Evolutionary conservation across 2,113 vertebrate genomes (phyloP).

Genomic region (Uria lomvia): DNA sequence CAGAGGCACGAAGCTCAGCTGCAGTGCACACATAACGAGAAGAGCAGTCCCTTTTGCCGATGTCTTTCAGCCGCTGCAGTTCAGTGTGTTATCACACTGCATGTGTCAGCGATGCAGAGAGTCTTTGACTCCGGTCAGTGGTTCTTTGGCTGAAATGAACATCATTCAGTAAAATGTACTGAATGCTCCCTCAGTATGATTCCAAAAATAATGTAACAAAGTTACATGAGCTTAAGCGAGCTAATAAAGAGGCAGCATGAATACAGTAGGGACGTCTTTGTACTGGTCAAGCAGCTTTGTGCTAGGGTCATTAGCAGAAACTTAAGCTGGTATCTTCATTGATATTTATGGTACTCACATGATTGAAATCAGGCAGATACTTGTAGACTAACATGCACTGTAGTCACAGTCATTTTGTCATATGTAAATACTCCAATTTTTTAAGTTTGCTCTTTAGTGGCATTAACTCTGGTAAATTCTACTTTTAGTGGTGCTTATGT

Average conservation of each 20-base stretch:
- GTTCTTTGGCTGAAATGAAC: neutral
- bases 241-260: neutral
- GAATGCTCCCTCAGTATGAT: neutral
- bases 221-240: neutral
- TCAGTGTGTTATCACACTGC: neutral
- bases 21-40: fast-evolving
- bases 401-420: neutral
- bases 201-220: neutral
- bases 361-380: neutral
- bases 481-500: neutral
- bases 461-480: neutral
- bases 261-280: neutral
- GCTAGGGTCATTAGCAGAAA: neutral
- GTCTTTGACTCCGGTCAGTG: neutral
- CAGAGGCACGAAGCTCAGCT: neutral
- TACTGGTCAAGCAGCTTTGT: neutral
- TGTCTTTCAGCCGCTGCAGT: neutral
- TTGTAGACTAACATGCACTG: neutral
- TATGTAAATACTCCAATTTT: neutral
- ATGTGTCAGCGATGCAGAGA: neutral
- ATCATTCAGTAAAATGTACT: neutral
- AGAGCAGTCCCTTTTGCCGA: neutral
- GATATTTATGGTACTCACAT: neutral
- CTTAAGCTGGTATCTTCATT: neutral
- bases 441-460: neutral